Evolutionary conservation across 2,888 invertebrate genomes (phyloP), one percentile per base, ranked within the genome.

Genomic region (Drosophila austrosaltans): DNA sequence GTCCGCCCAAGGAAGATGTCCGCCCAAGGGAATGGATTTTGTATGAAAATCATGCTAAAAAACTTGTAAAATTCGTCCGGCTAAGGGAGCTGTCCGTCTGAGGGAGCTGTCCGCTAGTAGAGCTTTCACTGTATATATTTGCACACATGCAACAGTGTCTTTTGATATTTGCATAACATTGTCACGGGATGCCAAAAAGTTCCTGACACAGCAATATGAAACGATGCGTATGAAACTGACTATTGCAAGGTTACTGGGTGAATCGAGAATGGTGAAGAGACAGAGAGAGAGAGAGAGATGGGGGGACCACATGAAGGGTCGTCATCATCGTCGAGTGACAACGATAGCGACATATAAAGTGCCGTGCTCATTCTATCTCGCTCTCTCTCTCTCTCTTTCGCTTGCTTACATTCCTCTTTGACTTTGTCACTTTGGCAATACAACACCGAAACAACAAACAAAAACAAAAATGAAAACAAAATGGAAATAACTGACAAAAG

Each of bases 101-200:
- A n/a, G n/a, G n/a, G n/a, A n/a, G n/a, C n/a, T n/a, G n/a, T n/a
- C n/a, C n/a, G n/a, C n/a, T n/a, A n/a, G n/a, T n/a, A n/a, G n/a
- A n/a, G n/a, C n/a, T n/a, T n/a, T n/a, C n/a, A n/a, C n/a, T n/a
- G n/a, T n/a, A 53, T 2, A 22, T 6, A 53, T 25, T 3, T 53
- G 22, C 12, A 25, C 25, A 25, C n/a, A 54, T 44, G 36, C 48
- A 25, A 48, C 22, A 58, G 60, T 75, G 75, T 63, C 66, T 75
- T 75, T 59, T 65, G 69, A 40, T 77, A 80, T 79, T 80, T 79
- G 81, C 75, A 79, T 78, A 72, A 77, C 77, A 72, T 61, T 67
- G 63, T 56, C 62, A 62, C 44, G 48, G 58, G 32, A 66, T 66
- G 67, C 48, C 61, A 28, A 66, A 36, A 69, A 61, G 53, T 70